Conservation (phyloP, 2,113 vertebrate species). For the Clarias gariepinus region DNA sequence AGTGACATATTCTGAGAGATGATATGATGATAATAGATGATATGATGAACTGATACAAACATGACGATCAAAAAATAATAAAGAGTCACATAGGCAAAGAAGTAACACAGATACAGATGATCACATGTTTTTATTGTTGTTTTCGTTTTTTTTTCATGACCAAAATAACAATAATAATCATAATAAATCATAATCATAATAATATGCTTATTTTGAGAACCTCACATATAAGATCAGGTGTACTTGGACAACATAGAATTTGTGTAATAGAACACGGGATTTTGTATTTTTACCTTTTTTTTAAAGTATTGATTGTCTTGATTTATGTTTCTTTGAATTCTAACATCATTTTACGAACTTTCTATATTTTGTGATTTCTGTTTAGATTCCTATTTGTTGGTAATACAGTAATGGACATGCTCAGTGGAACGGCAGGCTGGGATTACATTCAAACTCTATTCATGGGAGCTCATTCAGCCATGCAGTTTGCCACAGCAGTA, state of each 20-base stretch:
- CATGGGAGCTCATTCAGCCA: slow-evolving; percentile 55
- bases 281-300: background rate
- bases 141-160: too few relatives aligned
- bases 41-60: too few relatives aligned
- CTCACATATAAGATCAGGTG: background rate
- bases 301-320: background rate
- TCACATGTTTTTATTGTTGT: too few relatives aligned
- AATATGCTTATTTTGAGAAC: background rate
- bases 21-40: too few relatives aligned
- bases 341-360: background rate
- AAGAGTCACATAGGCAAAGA: too few relatives aligned
- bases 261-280: background rate
- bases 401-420: slow-evolving; percentile 56
- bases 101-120: too few relatives aligned
- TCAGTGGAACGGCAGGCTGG: slow-evolving; percentile 57
- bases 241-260: background rate
- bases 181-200: too few relatives aligned
- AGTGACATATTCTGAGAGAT: too few relatives aligned
- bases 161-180: too few relatives aligned
- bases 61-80: too few relatives aligned
- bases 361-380: background rate
- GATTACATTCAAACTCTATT: slow-evolving; percentile 58
- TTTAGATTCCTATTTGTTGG: slow-evolving; percentile 65
- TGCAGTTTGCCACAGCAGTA: slow-evolving; percentile 54
- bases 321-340: background rate